Conservation (phyloP, 30 jellyfish, hydroid and myxozoan genomes). For the Mastigias papua region DNA sequence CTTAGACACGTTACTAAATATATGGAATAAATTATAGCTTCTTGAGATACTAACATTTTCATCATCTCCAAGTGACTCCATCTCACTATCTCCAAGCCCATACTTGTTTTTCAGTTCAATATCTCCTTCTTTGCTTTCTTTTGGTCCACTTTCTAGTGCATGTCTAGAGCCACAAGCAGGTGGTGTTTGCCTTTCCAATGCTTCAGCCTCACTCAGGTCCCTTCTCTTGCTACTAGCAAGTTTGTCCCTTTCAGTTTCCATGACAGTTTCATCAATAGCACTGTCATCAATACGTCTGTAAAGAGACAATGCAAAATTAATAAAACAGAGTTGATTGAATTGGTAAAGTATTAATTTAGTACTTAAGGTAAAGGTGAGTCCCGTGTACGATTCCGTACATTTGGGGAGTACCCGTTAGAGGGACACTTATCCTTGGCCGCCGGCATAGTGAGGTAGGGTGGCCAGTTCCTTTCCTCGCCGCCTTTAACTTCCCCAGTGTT, state of each 20-base stretch:
- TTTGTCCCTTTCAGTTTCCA: not conserved
- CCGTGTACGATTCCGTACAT: too few species aligned
- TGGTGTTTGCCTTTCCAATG: not conserved
- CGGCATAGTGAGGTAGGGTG: too few species aligned
- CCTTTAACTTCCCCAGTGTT: too few species aligned
- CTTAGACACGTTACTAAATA: too few species aligned
- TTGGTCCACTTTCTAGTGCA: not conserved
- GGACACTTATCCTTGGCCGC: too few species aligned
- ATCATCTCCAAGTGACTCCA: slow-evolving; percentile 26
- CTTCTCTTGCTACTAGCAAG: not conserved
- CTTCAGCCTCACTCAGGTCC: not conserved
- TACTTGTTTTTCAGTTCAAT: slow-evolving; percentile 11
- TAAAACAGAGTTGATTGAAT: too few species aligned
- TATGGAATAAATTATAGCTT: not conserved
- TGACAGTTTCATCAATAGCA: not conserved
- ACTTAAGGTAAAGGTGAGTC: too few species aligned
- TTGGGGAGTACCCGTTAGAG: too few species aligned
- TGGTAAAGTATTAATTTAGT: too few species aligned
- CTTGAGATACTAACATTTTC: slow-evolving; percentile 11
- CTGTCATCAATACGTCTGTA: slow-evolving; percentile 10
- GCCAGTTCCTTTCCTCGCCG: too few species aligned
- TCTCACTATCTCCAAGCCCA: slow-evolving; percentile 54
- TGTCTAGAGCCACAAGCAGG: not conserved
- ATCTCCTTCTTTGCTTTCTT: not conserved
- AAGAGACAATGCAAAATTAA: not conserved